These are phyloP conservation scores for Cheirogaleus major DNA, from an alignment of 2,797 vertebrate species.

Conservation along the genomic window DNA sequence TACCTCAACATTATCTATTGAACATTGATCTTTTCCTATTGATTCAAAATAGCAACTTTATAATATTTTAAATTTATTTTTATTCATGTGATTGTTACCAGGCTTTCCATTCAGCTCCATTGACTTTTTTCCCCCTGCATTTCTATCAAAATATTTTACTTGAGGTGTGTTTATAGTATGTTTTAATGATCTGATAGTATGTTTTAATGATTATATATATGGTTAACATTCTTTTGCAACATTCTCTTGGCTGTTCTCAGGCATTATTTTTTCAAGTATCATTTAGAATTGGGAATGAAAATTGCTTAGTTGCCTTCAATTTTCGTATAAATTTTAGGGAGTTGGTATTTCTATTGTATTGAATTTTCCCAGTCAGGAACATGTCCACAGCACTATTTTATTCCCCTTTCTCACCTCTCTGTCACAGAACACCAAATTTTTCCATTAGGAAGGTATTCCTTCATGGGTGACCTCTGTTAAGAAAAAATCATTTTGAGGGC, in stretches of 20 bases:
- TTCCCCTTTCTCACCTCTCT: not conserved
- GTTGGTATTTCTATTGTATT: not conserved
- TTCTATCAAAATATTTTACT: not conserved
- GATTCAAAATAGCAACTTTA: not conserved
- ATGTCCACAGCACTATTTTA: not conserved
- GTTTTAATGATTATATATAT: not conserved
- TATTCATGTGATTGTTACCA: not conserved
- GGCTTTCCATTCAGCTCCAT: not conserved
- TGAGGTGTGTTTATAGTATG: not conserved
- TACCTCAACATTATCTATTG: not conserved
- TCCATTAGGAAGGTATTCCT: not conserved
- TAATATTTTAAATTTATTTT: not conserved
- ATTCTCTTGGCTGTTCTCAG: not conserved
- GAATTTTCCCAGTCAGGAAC: not conserved
- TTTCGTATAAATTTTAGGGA: not conserved
- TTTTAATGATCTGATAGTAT: not conserved
- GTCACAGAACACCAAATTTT: not conserved
- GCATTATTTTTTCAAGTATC: not conserved
- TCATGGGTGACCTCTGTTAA: not conserved
- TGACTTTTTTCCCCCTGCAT: not conserved
- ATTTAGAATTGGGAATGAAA: slow-evolving; percentile 39
- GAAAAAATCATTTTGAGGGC: not conserved
- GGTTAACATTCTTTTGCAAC: not conserved
- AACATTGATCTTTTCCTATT: not conserved
- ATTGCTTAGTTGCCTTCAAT: not conserved